Evolutionary conservation across 2,797 vertebrate species (phyloP).

Genomic region (Chrosomus eos): DNA sequence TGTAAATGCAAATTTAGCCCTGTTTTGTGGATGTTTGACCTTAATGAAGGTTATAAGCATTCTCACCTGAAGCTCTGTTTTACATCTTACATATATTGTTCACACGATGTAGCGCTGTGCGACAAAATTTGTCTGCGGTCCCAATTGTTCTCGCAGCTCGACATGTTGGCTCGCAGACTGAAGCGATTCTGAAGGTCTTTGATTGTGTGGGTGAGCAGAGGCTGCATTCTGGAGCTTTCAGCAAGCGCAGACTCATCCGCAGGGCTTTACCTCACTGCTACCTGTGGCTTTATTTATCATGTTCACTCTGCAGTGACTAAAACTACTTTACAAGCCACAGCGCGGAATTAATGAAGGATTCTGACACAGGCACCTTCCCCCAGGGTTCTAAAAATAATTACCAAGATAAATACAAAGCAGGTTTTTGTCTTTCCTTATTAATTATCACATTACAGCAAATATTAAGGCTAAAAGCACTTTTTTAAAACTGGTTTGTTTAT

Average conservation of each 20-base stretch:
- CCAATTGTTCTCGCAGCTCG: not conserved
- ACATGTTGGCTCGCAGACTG: conserved; percentile 33
- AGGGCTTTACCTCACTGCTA: conserved; percentile 43
- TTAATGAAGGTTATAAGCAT: conserved; percentile 10
- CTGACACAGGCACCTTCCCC: conserved; percentile 59
- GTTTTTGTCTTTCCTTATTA: conserved; percentile 57
- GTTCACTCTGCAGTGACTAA: conserved; percentile 43
- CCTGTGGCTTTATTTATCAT: conserved; percentile 47
- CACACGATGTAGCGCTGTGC: not conserved
- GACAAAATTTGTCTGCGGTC: not conserved
- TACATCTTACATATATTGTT: conserved; percentile 19
- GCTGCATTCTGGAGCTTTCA: conserved; percentile 12
- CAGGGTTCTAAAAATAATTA: conserved; percentile 60
- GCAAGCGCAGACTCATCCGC: conserved; percentile 35
- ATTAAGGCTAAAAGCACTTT: conserved; percentile 50
- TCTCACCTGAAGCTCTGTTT: not conserved
- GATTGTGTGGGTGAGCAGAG: conserved; percentile 20
- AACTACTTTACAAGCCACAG: conserved; percentile 49
- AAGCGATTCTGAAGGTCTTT: conserved; percentile 29
- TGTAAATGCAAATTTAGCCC: conserved; percentile 17
- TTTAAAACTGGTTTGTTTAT: conserved; percentile 50
- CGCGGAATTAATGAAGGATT: conserved; percentile 50
- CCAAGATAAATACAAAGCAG: conserved; percentile 50
- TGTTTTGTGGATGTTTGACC: not conserved
- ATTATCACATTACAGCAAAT: conserved; percentile 55